Base-by-base conservation (phyloP, 2,888 invertebrate species). In the Dynastes grantii region DNA sequence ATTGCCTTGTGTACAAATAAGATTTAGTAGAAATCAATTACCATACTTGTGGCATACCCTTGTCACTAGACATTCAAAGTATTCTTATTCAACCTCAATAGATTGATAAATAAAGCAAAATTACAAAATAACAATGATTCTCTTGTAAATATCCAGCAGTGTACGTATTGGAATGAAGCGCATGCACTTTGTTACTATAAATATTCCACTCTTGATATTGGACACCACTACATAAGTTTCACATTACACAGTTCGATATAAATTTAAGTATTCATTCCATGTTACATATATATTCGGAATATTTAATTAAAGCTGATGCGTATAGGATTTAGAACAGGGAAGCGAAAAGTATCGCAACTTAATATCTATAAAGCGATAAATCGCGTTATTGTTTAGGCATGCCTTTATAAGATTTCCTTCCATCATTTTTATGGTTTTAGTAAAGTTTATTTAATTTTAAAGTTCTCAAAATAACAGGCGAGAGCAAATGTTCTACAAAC, bases 201-300 rank as follows among this genome's bases (percentile, higher is more conserved):
- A 45, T 45, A 45, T 45, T 45, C 11, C 0, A 8, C 11, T 45
- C 45, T 45, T 45, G 65, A 37, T 16, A 65, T 16, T 6, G 40
- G 16, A 65, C 40, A 65, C 16, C 16, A 5, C 13, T 63, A 53
- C n/a, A 32, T 29, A 32, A 65, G 65, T 16, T 65, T 65, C 40
- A 16, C 11, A 16, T 65, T 40, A 65, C 65, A 40, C 1, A 13
- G 40, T 40, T 32, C n/a, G 40, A 65, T 65, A 40, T 65, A 40
- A 40, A 40, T 65, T 65, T 65, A 40, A 65, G 63, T 27, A 63
- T 53, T 53, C 53, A 53, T 53, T 53, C 53, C n/a, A 53, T 16
- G 13, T n/a, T 5, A 37, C 32, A 5, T 45, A 45, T 45, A 45
- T 45, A 45, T 45, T 45, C 45, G 45, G 8, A 8, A 11, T 45